A percentile compares a stretch with the other conserved stretches of the same genome.
Evolutionary conservation across 1,140 invertebrate species (phyloP).

Genomic region (Anoplophora glabripennis): DNA sequence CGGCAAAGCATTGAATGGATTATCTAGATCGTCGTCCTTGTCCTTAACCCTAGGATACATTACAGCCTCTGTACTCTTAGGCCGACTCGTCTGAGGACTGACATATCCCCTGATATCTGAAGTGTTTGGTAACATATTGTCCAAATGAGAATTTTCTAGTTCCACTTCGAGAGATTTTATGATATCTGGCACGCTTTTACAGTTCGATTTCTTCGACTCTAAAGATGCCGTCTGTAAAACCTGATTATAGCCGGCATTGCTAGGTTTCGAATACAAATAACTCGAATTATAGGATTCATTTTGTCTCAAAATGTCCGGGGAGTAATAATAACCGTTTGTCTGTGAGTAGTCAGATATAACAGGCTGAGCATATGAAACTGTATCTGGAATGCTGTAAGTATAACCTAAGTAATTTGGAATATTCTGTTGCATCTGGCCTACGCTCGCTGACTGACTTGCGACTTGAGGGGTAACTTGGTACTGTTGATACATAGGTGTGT

Average conservation of each 20-base stretch:
- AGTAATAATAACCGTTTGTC: conserved; percentile 26
- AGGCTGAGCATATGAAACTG: conserved; percentile 48
- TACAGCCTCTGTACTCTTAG: conserved; percentile 29
- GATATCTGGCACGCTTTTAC: conserved; percentile 69
- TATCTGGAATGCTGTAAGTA: conserved; percentile 24
- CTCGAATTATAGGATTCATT: conserved; percentile 4
- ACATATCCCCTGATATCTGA: conserved; percentile 18
- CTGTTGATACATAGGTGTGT: conserved; percentile 2
- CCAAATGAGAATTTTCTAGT: conserved; percentile 54
- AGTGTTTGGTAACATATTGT: conserved; percentile 30
- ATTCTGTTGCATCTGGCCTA: not conserved
- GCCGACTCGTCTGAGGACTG: conserved; percentile 11
- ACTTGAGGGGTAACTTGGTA: not conserved
- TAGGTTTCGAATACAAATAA: conserved; percentile 18
- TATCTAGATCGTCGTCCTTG: conserved; percentile 32
- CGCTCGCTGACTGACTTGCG: not conserved
- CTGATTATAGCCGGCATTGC: conserved; percentile 4
- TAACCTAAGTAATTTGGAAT: conserved; percentile 10
- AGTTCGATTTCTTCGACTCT: conserved; percentile 13
- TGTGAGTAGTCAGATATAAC: conserved; percentile 46
- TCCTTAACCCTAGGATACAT: conserved; percentile 28
- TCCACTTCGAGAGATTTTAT: conserved; percentile 69
- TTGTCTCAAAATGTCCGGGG: not conserved
- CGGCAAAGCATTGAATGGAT: conserved; percentile 58
- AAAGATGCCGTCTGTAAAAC: not conserved